Base-by-base conservation (phyloP, 2,113 vertebrate species). In the Columbina picui region DNA sequence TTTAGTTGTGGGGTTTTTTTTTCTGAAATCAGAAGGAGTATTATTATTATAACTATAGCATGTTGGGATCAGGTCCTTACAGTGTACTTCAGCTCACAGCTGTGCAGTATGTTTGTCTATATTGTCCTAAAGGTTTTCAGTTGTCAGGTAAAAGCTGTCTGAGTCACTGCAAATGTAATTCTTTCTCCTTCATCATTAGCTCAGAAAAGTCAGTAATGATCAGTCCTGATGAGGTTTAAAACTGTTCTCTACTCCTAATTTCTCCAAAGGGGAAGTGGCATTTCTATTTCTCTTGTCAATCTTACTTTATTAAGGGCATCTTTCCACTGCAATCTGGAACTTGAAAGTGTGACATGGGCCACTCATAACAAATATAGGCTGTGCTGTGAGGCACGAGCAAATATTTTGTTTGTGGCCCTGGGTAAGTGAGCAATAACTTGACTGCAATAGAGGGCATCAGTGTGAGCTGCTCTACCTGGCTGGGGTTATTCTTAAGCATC, bases 261-360 rank as follows among this genome's bases (percentile, higher is more conserved):
- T 94, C 36, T 84, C 14, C 56, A 71, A 78, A 90, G 49, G 23
- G 25, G 32, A 94, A 93, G 60, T 86, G 64, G 9, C 68, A 68
- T 90, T 96, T 93, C 41, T 82, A 18, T 79, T 83, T 26, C 41
- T 77, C 34, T 90, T 77, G 56, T 71, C 90, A 59, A 53, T 94
- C 29, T 84, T 83, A 38, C 29, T 77, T 94, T 71, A 63, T 81
- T 93, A 52, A 47, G 43, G 50, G 4, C 22, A 65, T 77, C 55
- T 86, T 88, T 65, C 67, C 52, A 52, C 29, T 77, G 50, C 34
- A 61, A 2, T 90, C 34, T 41, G 71, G 41, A 69, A 38, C 55
- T 41, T 77, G 19, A 65, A 85, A 80, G 22, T 30, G 36, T 92
- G 75, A 32, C n/a, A 23, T 8, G n/a, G 30, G 8, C 67, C 27